These are phyloP conservation scores for Dryadula phaetusa DNA, from an alignment of 2,888 invertebrate species.

Conservation along the genomic window DNA sequence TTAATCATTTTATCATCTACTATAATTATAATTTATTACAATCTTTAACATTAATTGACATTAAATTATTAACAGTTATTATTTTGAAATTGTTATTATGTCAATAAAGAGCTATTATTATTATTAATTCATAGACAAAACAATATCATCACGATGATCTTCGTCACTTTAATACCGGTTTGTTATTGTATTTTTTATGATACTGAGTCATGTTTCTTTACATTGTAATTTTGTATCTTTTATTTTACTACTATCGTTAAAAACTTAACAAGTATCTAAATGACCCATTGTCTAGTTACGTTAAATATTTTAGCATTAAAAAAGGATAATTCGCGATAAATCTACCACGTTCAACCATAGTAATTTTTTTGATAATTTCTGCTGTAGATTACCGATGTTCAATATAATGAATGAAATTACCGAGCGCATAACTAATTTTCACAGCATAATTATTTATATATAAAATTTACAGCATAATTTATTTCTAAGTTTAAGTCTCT, in stretches of 20 bases:
- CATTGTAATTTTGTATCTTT: background rate
- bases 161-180: background rate
- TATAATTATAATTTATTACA: too few species aligned
- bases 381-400: background rate
- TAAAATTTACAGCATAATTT: too few species aligned
- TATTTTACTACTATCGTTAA: conserved; percentile 7
- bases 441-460: too few species aligned
- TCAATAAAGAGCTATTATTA: too few species aligned
- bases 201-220: background rate
- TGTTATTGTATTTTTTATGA: background rate
- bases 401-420: background rate
- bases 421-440: background rate
- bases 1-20: too few species aligned
- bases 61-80: too few species aligned
- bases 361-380: background rate
- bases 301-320: background rate
- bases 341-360: background rate
- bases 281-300: background rate
- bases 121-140: background rate
- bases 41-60: too few species aligned
- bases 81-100: too few species aligned
- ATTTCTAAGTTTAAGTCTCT: too few species aligned
- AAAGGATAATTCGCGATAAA: background rate
- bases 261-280: background rate
- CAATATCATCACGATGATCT: background rate